Evolutionary conservation across 2,113 vertebrate species (phyloP), one percentile per base, ranked within the genome.

Genomic region (Montifringilla adamsi): DNA sequence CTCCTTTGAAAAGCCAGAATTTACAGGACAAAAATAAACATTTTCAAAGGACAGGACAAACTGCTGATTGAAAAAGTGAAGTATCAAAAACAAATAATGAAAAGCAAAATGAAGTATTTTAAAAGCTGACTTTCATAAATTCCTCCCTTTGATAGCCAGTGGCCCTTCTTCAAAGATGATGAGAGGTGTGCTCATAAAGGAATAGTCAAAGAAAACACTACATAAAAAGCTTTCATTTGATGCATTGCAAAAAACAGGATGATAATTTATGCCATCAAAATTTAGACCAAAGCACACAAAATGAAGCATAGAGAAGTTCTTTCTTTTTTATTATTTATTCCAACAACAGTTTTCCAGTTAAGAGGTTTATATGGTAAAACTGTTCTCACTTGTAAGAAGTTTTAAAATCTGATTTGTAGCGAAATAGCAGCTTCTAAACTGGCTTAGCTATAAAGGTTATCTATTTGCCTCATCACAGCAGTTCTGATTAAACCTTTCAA

Each of bases 371-470:
- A 69, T 1, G 26, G 19, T 30, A 70, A 90, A 89, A 81, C 33
- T 72, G 33, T 21, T 90, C 37, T 87, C 52, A 75, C 15, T 69
- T 2, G 0, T 6, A 87, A 14, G 9, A 66, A 76, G 35, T 60
- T 91, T 88, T 35, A 15, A 78, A 79, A 87, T 62, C 37, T 62
- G 41, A 76, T 72, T 53, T 85, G 35, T 59, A 67, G 59, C 59
- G 43, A 90, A 76, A 76, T 67, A 67, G 39, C 87, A 67, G 66
- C 47, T 55, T 64, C 53, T 85, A 68, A 93, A 90, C 56, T 79
- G 44, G 84, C 37, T 92, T 83, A 84, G 66, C 23, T 81, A 84
- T 67, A 81, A 96, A 89, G 68, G 89, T 90, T 82, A 95, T 46
- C 88, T 90, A 22, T 78, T 87, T 87, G 76, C 69, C 55, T 91